Percentiles rank a stretch among this genome's conserved stretches.
Evolutionary conservation across 2,797 vertebrate genomes (phyloP).

Genomic region (Brachymystax lenok): DNA sequence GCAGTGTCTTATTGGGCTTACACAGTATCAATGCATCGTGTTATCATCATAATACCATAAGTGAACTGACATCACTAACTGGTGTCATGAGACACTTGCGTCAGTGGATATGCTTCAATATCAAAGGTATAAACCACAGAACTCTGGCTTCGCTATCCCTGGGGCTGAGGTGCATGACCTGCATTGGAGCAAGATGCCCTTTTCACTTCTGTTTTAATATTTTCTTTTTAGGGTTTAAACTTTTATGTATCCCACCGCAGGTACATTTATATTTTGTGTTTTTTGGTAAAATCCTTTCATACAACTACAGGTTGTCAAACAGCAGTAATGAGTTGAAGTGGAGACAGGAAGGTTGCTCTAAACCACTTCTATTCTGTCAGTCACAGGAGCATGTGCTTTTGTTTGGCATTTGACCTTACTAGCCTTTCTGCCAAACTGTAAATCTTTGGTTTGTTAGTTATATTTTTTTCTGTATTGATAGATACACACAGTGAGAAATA

Average conservation of each 20-base stretch:
- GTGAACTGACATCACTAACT: slow-evolving; percentile 19
- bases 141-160: slow-evolving; percentile 13
- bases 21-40: not conserved
- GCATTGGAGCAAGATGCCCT: slow-evolving; percentile 69
- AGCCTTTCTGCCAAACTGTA: slow-evolving; percentile 48
- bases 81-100: slow-evolving; percentile 39
- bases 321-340: slow-evolving; percentile 24
- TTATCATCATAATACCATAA: slow-evolving; percentile 7
- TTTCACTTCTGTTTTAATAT: slow-evolving; percentile 42
- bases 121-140: slow-evolving; percentile 29
- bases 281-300: slow-evolving; percentile 17
- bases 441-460: slow-evolving; percentile 43
- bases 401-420: slow-evolving; percentile 17
- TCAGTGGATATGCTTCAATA: slow-evolving; percentile 38
- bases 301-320: slow-evolving; percentile 34
- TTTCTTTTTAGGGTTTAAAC: slow-evolving; percentile 17
- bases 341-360: slow-evolving; percentile 12
- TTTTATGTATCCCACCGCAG: slow-evolving; percentile 8
- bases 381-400: slow-evolving; percentile 16
- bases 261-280: slow-evolving; percentile 31
- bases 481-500: slow-evolving; percentile 51
- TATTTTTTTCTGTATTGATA: slow-evolving; percentile 38
- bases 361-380: slow-evolving; percentile 29
- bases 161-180: slow-evolving; percentile 2
- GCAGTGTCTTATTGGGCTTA: slow-evolving; percentile 17